These are phyloP conservation scores for Trogon melanurus DNA, from an alignment of 2,113 vertebrate genomes.

Conservation along the genomic window DNA sequence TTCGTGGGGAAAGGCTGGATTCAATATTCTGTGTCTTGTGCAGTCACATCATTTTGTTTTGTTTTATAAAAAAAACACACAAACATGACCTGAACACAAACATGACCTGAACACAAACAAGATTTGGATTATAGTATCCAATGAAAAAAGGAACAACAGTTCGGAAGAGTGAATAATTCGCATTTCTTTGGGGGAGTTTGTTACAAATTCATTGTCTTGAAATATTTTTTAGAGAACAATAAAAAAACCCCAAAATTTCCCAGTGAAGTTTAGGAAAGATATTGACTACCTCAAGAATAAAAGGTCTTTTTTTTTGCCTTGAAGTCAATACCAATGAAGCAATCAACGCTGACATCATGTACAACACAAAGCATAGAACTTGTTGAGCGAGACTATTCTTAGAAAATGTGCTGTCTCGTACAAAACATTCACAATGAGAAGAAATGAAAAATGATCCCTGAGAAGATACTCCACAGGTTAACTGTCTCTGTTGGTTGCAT, in stretches of 20 bases:
- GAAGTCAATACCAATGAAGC: not conserved
- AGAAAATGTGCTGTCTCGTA: not conserved
- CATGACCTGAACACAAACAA: not conserved
- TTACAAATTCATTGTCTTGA: not conserved
- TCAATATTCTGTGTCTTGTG: not conserved
- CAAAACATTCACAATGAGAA: not conserved
- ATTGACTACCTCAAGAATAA: not conserved
- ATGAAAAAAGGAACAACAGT: not conserved
- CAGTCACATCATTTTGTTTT: too few species aligned
- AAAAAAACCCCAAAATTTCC: not conserved
- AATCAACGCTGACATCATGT: not conserved
- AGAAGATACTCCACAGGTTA: not conserved
- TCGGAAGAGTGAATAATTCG: not conserved
- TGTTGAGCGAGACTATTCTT: not conserved
- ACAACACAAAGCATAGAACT: not conserved
- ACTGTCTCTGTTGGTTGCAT: not conserved
- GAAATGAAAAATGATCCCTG: not conserved
- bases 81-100: not conserved
- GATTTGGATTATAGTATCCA: not conserved
- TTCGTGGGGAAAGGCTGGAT: not conserved
- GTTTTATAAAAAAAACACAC: not conserved
- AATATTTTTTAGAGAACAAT: not conserved
- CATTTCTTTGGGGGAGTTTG: not conserved
- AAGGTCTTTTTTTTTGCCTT: not conserved
- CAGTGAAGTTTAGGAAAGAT: not conserved